phyloP scores from a whole-genome alignment of 2,797 vertebrate genomes.

The Hafferia zeledoni region DNA sequence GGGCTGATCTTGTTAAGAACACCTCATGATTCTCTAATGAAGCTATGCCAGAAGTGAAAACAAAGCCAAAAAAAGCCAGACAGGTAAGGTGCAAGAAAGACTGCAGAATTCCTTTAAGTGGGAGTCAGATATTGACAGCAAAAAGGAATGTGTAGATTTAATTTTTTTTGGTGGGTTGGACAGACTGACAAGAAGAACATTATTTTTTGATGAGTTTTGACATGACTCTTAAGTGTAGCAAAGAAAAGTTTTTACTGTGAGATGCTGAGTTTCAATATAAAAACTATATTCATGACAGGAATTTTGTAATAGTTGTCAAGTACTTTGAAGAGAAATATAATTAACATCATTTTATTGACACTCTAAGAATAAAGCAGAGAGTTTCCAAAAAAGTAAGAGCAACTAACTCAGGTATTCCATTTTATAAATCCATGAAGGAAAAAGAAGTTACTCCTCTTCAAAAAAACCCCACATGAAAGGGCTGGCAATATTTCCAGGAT shows the following conservation, averaged over 20 bases:
- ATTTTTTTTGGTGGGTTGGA: conserved; percentile 48
- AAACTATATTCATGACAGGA: conserved; percentile 24
- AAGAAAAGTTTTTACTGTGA: conserved; percentile 43
- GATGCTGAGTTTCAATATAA: conserved; percentile 27
- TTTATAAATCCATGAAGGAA: not conserved
- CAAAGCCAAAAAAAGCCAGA: not conserved
- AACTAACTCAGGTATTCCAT: not conserved
- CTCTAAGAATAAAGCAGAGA: not conserved
- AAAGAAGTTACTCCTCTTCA: not conserved
- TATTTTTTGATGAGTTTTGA: conserved; percentile 66
- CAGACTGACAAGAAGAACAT: conserved; percentile 18
- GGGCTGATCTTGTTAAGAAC: not conserved
- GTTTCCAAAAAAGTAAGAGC: not conserved
- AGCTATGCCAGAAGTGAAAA: not conserved
- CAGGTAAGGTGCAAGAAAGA: not conserved
- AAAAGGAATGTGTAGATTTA: not conserved
- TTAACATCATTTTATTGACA: conserved; percentile 36
- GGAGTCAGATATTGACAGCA: conserved; percentile 15
- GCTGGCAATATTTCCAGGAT: not conserved
- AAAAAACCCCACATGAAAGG: fast-evolving
- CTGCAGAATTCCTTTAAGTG: not conserved
- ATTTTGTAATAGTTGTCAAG: conserved; percentile 59
- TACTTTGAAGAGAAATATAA: conserved; percentile 47
- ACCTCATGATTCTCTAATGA: not conserved
- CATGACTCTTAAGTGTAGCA: conserved; percentile 10